Evolutionary conservation across 2,888 invertebrate species (phyloP), one percentile per base, ranked within the genome.

Genomic region (Drosophila prolongata): DNA sequence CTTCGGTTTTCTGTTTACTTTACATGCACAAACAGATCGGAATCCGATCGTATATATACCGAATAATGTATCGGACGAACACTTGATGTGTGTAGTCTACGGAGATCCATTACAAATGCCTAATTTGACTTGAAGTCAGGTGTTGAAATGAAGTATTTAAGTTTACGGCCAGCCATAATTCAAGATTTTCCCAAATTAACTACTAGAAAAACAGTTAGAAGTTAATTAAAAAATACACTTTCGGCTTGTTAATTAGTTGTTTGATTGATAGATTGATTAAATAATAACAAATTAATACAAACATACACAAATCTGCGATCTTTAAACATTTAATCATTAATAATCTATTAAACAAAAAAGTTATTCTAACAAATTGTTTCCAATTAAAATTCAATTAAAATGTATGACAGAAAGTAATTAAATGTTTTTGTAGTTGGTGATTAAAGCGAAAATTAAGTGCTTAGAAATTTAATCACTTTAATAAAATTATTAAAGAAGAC

Each of bases 1-100:
- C 58, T 70, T 57, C 59, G 70, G 57, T 58, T 68, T 54, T 52
- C 77, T 80, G 79, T 77, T 78, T 77, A 73, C 60, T 53, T 58
- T 57, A 40, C 62, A 61, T 70, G 47, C 44, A 40, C 43, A 50
- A 42, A 60, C 47, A 16, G 58, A 14, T 37, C 19, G 62, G 59
- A 53, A 59, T 59, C 58, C 53, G 42, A 59, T 64, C 46, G 61
- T 24, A 37, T 43, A 37, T 34, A 50, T 16, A 55, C 43, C 49
- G 50, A 11, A 54, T 24, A 24, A 27, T 43, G 13, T 37, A 37
- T 11, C 55, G 30, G 37, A 44, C 43, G 37, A 35, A 44, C 43
- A 44, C 43, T 55, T 16, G 10, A 44, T 54, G 42, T 53, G 34
- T 14, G 43, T 16, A 37, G 44, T 30, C n/a, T 14, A 37, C 37